A percentile compares a stretch with the other conserved stretches of the same genome.
phyloP scores from a whole-genome alignment of 2,888 invertebrate species.

The Limnephilus auricula region DNA sequence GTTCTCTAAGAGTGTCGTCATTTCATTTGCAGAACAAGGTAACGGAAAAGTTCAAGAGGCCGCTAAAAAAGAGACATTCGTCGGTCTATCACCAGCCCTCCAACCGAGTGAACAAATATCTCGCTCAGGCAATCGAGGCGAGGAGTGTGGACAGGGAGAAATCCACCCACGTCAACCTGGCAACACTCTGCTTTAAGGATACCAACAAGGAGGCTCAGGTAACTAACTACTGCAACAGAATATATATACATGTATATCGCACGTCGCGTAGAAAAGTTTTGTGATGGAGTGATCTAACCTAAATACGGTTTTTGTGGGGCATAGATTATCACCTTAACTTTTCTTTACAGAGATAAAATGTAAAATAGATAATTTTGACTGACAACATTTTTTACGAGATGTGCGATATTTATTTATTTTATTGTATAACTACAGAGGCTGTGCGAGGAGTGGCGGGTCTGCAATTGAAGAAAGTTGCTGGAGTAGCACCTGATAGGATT shows the following conservation, averaged over 20 bases:
- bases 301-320: too few species aligned
- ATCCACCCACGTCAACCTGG: constrained; percentile 90
- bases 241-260: too few species aligned
- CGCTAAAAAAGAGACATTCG: constrained; percentile 92
- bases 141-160: constrained; percentile 94
- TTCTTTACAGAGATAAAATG: too few species aligned
- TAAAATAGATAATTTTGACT: too few species aligned
- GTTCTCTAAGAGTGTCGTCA: neutral
- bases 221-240: constrained; percentile 70
- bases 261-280: too few species aligned
- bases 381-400: too few species aligned
- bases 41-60: constrained; percentile 91
- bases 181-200: constrained; percentile 92
- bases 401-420: neutral
- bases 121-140: constrained; percentile 94
- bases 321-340: too few species aligned
- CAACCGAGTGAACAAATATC: constrained; percentile 94
- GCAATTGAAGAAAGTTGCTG: too few species aligned
- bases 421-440: too few species aligned
- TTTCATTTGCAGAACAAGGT: constrained; percentile 84
- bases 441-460: too few species aligned
- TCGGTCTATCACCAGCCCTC: constrained; percentile 92
- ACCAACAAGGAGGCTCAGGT: constrained; percentile 90
- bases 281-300: too few species aligned
- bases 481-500: too few species aligned